Conservation (phyloP, 2,113 vertebrate genomes). For the Chaetura pelagica region DNA sequence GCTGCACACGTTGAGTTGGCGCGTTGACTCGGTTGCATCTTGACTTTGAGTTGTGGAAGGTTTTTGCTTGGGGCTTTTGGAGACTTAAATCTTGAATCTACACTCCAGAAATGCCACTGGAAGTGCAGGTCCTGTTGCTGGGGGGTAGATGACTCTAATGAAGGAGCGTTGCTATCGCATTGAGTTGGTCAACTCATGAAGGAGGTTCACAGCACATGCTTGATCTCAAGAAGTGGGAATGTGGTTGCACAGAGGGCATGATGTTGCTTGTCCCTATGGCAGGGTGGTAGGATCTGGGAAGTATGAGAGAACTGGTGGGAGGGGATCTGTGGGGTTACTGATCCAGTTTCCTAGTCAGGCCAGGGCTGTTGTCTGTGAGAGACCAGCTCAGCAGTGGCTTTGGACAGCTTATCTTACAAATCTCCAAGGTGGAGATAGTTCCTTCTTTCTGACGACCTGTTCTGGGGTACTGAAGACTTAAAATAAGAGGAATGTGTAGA, state of each 20-base stretch:
- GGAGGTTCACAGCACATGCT: neutral
- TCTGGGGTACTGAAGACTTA: neutral
- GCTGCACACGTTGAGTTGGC: fast-evolving
- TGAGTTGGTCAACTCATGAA: neutral
- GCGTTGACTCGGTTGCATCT: neutral
- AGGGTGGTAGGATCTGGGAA: neutral
- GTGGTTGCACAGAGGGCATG: neutral
- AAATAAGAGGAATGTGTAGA: neutral
- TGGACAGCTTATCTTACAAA: neutral
- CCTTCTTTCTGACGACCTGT: neutral
- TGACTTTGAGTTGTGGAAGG: neutral
- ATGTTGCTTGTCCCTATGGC: neutral
- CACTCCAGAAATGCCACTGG: neutral
- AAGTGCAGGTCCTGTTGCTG: neutral
- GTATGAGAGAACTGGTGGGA: neutral
- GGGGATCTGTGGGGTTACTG: neutral
- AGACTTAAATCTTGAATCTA: neutral
- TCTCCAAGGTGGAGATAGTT: neutral
- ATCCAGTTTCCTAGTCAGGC: neutral
- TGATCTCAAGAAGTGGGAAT: neutral
- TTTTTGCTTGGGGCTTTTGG: neutral
- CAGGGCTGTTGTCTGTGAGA: neutral
- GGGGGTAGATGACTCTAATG: neutral
- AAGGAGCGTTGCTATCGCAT: neutral
- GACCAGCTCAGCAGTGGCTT: neutral